phyloP scores from a whole-genome alignment of 2,888 invertebrate genomes.

The Xestia ashworthii region DNA sequence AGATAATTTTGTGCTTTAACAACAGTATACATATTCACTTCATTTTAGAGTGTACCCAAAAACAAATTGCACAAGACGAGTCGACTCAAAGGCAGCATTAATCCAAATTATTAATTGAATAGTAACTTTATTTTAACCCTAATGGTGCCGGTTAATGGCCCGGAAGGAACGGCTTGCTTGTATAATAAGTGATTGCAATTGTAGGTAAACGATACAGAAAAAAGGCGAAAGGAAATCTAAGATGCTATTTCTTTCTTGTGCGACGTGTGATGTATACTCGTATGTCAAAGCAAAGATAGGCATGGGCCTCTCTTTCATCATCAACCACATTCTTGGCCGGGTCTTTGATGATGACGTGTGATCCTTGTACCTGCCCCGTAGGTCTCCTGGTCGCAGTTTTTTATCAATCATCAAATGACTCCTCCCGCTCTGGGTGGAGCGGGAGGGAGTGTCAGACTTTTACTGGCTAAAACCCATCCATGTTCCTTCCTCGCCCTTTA shows the following conservation, averaged over 20 bases:
- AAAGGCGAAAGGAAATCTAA: not conserved
- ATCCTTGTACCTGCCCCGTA: not conserved
- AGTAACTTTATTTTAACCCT: conserved; percentile 47
- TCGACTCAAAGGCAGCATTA: conserved; percentile 24
- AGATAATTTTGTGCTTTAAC: not conserved
- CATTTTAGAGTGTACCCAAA: not conserved
- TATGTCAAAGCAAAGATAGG: not conserved
- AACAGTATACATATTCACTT: not conserved
- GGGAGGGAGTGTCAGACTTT: too few species aligned
- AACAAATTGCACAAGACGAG: conserved; percentile 11
- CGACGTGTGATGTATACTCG: not conserved
- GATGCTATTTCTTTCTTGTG: conserved; percentile 2
- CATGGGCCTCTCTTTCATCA: too few species aligned
- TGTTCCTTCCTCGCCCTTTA: too few species aligned
- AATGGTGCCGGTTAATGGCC: conserved; percentile 50
- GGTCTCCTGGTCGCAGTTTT: not conserved
- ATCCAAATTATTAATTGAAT: conserved; percentile 51
- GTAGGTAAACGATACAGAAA: not conserved
- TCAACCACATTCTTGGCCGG: too few species aligned
- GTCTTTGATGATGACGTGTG: not conserved
- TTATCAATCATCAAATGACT: too few species aligned
- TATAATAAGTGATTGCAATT: conserved; percentile 5
- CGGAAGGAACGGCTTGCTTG: conserved; percentile 40
- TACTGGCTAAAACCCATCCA: too few species aligned
- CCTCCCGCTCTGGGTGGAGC: too few species aligned